These are phyloP conservation scores for Montipora efflorescens DNA, from an alignment of 64 coral and sea anemone genomes.

Conservation along the genomic window DNA sequence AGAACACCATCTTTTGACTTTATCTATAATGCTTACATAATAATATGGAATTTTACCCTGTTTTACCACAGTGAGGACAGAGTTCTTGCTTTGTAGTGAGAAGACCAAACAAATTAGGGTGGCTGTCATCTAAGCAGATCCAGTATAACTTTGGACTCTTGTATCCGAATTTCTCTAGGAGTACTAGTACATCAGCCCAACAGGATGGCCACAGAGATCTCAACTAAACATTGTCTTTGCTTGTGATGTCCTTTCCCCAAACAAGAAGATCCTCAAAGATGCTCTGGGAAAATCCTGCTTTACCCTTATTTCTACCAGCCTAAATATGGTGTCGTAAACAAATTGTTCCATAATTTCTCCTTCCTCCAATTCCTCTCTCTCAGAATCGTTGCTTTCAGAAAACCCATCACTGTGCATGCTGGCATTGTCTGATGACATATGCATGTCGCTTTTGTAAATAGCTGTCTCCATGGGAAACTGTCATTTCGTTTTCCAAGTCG, in stretches of 20 bases:
- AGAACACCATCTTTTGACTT: conserved; percentile 72
- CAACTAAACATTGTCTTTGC: conserved; percentile 18
- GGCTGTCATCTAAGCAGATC: conserved; percentile 57
- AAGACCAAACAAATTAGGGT: conserved; percentile 49
- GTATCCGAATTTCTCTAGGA: conserved; percentile 62
- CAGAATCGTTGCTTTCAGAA: background rate
- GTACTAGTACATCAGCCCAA: conserved; percentile 44
- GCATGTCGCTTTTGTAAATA: background rate
- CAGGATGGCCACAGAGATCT: conserved; percentile 44
- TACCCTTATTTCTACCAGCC: conserved; percentile 71
- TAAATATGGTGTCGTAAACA: conserved; percentile 61
- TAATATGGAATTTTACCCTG: conserved; percentile 56
- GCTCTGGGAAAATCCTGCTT: conserved; percentile 69
- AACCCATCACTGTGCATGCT: background rate
- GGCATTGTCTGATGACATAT: background rate
- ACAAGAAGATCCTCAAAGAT: conserved; percentile 63
- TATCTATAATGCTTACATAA: conserved; percentile 25
- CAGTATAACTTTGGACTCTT: conserved; percentile 61
- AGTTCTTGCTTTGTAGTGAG: conserved; percentile 26
- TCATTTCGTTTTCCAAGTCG: background rate
- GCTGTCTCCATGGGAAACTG: background rate
- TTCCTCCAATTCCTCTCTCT: background rate
- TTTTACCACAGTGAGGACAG: conserved; percentile 17
- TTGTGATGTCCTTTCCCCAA: conserved; percentile 46
- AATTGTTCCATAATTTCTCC: conserved; percentile 31